Base-by-base conservation (phyloP, 2,888 invertebrate genomes). In the Cacoxenus indagator region DNA sequence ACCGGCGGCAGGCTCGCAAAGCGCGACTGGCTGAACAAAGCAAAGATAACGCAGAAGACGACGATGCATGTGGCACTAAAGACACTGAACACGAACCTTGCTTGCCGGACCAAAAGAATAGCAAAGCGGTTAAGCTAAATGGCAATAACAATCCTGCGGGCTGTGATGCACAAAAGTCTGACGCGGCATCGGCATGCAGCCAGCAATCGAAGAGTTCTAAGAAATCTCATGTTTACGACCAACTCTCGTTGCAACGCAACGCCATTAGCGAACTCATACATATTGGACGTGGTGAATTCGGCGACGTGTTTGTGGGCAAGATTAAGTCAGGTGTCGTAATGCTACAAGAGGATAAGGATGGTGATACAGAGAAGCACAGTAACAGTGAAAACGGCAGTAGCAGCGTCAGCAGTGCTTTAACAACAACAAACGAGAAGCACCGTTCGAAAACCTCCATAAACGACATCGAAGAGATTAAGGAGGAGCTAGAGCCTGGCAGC, bases 231-330 rank as follows among this genome's bases (percentile, higher is more conserved):
- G 92, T 92, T 69, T 94, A 93, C 80, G 96, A 96, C 75, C 93
- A 94, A 77, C 88, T 96, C 11, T 90, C 93, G 0, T 90, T 95
- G 61, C 93, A 95, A 0, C 90, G 96, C 37, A 91, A 91, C 2
- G 90, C 94, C 68, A 89, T 97, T 0, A 92, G 92, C 0, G 94
- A 94, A 24, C 87, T 92, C 1, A 91, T 92, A 8, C 90, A 92
- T 46, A 89, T 93, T 3, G 93, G 97, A 19, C 93, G 96, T 26
- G 97, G 98, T 0, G 95, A 96, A 79, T 98, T 96, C 83, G 98
- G 98, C 0, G 97, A 97, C 78, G 94, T 98, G 0, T 93, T 94
- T 81, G 89, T 96, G 46, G 96, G 95, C 61, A 95, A 91, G 87
- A 90, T 77, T 86, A 90, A 79, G 82, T 85, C 64, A 0, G 79